Base-by-base conservation (phyloP, 2,113 vertebrate species). In the Fregetta grallaria region DNA sequence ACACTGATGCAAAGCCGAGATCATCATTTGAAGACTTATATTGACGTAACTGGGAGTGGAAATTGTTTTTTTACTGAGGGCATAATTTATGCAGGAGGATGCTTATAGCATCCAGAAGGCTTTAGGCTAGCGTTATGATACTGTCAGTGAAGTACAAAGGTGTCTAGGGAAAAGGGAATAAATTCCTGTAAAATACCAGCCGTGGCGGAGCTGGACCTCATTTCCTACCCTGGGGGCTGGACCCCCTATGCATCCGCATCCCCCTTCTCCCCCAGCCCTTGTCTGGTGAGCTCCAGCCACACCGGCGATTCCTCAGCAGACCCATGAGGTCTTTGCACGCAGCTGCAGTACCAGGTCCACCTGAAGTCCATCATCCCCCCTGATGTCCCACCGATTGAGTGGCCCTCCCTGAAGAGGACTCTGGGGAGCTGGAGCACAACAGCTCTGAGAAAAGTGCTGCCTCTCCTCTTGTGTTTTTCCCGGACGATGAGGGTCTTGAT, bases 41-140 rank as follows among this genome's bases (percentile, higher is more conserved):
- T 47, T 89, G 83, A 91, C 91, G 91, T 81, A 77, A 84, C 68
- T 71, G 83, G 86, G 91, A 94, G 84, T 52, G 63, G 86, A 95
- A 92, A 91, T 89, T 59, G 42, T 0, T 71, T 95, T 95, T 92
- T 84, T 86, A 95, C 75, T 84, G 91, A 71, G 73, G 52, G 34
- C 63, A 74, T 94, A 92, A 91, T 71, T 95, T 80, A 75, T 73
- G 65, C 89, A 84, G 68, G 22, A 89, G 59, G 86, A 91, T 70
- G 79, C 45, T 88, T 53, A n/a, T 4, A 66, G 91, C 79, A 94
- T 90, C 63, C 83, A 50, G 50, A 83, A 91, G 49, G 66, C 80
- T 95, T 94, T 40, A 36, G 34, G 73, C 36, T 59, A 7, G 68
- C 10, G 16, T 84, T 84, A 63, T 3, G 7, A 36, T 34, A 13